Evolutionary conservation across 2,113 vertebrate species (phyloP), one percentile per base, ranked within the genome.

Genomic region (Promerops cafer): DNA sequence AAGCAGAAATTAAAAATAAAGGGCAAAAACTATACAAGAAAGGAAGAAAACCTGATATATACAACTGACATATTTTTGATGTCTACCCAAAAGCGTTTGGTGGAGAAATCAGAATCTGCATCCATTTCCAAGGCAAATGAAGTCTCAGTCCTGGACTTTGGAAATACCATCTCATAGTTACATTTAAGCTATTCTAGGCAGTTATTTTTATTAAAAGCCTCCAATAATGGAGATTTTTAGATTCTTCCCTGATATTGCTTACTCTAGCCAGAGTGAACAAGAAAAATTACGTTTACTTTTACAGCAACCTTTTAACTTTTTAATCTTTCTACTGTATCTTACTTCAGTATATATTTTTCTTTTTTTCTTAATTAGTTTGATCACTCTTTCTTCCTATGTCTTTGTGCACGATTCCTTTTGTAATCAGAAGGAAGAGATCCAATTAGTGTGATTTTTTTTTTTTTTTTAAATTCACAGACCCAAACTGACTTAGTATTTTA

Each of bases 31-130:
- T 50, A 0, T 11, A 27, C n/a, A 16, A 8, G 20, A 71, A 92
- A 75, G 3, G 39, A 77, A 59, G n/a, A n/a, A 77, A 74, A 27
- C 0, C 0, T 11, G 16, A 4, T 31, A 30, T 17, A 21, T 24
- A 16, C 24, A 49, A 42, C 42, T 65, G 52, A 42, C 10, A 40
- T 59, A 47, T 52, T 81, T 22, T n/a, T 89, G 28, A 64, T 33
- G 24, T 39, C n/a, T 69, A 86, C 59, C 30, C 30, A 49, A 50
- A 76, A 9, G 7, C 22, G 39, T 72, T 63, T 53, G 40, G 16
- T 65, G 50, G 13, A 89, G 24, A 81, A 81, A 69, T 74, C 31
- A 81, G 40, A 91, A 64, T 83, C 23, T 2, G 0, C 40, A 60
- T 52, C 14, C 2, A 13, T 66, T 85, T 92, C 63, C 37, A 74